Conservation (phyloP, 2,113 vertebrate genomes). For the Vulpes ferrilata region DNA sequence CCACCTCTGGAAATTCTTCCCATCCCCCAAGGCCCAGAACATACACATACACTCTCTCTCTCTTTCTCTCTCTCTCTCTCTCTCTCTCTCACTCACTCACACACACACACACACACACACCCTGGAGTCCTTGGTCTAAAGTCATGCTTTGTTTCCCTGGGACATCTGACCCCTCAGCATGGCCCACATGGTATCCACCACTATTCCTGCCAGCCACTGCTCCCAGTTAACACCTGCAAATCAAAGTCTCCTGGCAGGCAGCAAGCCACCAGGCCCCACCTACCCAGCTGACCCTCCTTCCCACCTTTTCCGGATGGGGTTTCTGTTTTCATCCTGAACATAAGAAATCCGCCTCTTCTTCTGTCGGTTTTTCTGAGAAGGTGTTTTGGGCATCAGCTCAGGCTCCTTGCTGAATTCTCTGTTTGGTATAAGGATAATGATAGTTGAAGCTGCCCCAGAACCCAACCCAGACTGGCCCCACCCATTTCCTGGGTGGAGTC, state of each 20-base stretch:
- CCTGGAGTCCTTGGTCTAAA: background rate
- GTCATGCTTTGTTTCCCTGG: background rate
- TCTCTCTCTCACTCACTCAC: too few relatives aligned
- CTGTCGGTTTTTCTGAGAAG: constrained; percentile 94
- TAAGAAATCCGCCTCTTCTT: constrained; percentile 90
- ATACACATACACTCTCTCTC: background rate
- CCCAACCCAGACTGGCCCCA: background rate
- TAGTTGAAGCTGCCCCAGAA: background rate
- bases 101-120: too few relatives aligned
- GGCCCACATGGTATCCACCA: fast-evolving
- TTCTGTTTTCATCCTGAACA: constrained; percentile 86
- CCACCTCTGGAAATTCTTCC: background rate
- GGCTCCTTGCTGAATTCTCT: constrained; percentile 93
- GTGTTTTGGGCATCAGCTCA: constrained; percentile 97
- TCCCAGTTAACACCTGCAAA: background rate
- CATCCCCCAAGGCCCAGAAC: background rate
- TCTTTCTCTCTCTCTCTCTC: too few relatives aligned
- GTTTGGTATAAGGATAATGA: background rate
- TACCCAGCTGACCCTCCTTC: background rate
- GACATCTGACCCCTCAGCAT: background rate
- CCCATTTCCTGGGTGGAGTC: background rate
- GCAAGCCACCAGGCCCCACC: background rate
- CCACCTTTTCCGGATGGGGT: constrained; percentile 89
- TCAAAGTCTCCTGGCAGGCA: background rate
- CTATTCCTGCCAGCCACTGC: background rate